phyloP scores from a whole-genome alignment of 2,797 vertebrate genomes.

The Orestias chungarensis region DNA sequence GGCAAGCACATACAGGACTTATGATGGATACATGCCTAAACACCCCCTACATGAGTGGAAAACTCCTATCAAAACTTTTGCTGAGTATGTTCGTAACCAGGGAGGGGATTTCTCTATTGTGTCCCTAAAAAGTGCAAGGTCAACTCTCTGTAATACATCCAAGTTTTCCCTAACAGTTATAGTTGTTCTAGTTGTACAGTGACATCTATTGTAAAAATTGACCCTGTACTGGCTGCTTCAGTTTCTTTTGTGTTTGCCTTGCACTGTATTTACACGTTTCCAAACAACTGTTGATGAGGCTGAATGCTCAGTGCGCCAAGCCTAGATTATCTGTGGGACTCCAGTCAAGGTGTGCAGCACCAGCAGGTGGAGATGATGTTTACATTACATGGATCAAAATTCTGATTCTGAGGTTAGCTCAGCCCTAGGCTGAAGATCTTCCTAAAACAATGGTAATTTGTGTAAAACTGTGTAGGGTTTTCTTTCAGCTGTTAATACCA shows the following conservation, averaged over 20 bases:
- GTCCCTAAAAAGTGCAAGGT: not conserved
- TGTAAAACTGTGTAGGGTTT: not conserved
- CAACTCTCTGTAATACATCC: too few relatives aligned
- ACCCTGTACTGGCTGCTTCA: not conserved
- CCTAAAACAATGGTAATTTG: not conserved
- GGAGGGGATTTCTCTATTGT: not conserved
- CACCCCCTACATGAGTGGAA: conserved; percentile 18
- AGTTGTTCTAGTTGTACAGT: not conserved
- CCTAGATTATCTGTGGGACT: too few relatives aligned
- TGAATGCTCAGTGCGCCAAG: not conserved
- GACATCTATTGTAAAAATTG: not conserved
- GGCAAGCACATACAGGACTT: conserved; percentile 40
- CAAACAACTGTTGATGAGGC: not conserved
- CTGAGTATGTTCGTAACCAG: conserved; percentile 9
- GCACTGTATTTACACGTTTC: not conserved
- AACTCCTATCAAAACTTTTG: conserved; percentile 34
- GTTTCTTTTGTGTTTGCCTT: not conserved
- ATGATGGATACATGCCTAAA: conserved; percentile 20
- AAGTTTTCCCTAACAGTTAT: not conserved
- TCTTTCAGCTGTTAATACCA: not conserved
- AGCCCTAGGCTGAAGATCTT: not conserved
- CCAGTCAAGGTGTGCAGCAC: not conserved
- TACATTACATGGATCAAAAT: not conserved
- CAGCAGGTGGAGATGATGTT: not conserved
- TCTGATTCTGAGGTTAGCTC: not conserved